Percentiles rank a stretch among this genome's conserved stretches.
Conservation (phyloP, 1,140 invertebrate genomes). For the Solen grandis region DNA sequence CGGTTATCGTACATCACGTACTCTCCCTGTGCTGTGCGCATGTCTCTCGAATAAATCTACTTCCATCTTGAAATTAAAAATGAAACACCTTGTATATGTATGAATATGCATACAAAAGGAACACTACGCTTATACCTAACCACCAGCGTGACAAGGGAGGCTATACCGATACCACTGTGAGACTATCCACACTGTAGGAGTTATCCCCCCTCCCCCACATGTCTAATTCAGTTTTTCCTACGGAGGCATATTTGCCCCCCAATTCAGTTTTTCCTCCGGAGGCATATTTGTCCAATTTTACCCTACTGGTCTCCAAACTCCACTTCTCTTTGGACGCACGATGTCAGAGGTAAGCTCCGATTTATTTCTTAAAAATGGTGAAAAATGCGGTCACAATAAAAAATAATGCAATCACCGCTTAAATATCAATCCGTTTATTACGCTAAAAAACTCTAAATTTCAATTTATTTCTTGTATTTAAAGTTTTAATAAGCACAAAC, state of each 20-base stretch:
- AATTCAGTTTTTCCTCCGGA: too few relatives aligned
- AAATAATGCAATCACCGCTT: too few relatives aligned
- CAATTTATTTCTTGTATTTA: too few relatives aligned
- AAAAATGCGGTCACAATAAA: too few relatives aligned
- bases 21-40: background rate
- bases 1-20: background rate
- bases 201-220: background rate
- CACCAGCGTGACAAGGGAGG: background rate
- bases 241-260: background rate
- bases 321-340: too few relatives aligned
- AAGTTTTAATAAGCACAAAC: too few relatives aligned
- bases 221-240: background rate
- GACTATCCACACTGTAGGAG: background rate
- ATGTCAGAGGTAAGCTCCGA: too few relatives aligned
- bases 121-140: background rate
- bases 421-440: too few relatives aligned
- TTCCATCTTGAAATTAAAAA: background rate
- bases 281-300: too few relatives aligned
- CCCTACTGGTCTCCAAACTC: too few relatives aligned
- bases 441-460: too few relatives aligned
- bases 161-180: background rate
- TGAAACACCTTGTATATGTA: background rate
- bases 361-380: too few relatives aligned
- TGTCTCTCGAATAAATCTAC: background rate
- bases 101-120: background rate